Base-by-base conservation (phyloP, 2,888 invertebrate species). In the Dione juno region DNA sequence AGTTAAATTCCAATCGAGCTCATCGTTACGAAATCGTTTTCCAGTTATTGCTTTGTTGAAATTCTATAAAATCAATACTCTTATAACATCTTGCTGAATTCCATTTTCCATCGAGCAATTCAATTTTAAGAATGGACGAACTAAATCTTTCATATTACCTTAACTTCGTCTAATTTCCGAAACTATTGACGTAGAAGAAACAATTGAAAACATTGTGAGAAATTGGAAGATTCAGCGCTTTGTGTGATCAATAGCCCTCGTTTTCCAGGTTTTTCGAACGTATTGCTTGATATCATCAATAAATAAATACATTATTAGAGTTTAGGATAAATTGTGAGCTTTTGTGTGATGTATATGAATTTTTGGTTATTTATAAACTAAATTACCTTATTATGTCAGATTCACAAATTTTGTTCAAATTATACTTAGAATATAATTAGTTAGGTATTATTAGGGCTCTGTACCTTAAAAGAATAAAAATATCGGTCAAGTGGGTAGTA, bases 211-310 rank as follows among this genome's bases (percentile, higher is more conserved):
- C 52, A 59, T 52, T 59, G 48, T 50, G 3, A 11, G 50, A 41
- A 50, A 59, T 52, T 67, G 67, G 21, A 67, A 41, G 28, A 61
- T 61, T 40, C 14, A 40, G 21, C 40, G 40, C 40, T 58, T 59
- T 28, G 50, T 67, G 40, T 57, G 28, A 40, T 37, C 16, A 40
- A 40, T 40, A 16, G 50, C 28, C 50, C 16, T 59, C 14, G 35
- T 52, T 67, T 59, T 52, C 16, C 45, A 67, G 9, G 16, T 53
- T 72, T 69, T 68, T 16, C 7, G 11, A 37, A 37, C 16, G 16
- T 19, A 64, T 64, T 48, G 48, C 13, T 43, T 66, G 64, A 72
- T 50, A 69, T 70, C 45, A 50, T 65, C 72, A 61, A 48, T 70
- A 65, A 67, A 65, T 72, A 53, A n/a, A n/a, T n/a, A 14, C 21